Base-by-base conservation (phyloP, 1,140 invertebrate species). In the Archivesica marissinica region DNA sequence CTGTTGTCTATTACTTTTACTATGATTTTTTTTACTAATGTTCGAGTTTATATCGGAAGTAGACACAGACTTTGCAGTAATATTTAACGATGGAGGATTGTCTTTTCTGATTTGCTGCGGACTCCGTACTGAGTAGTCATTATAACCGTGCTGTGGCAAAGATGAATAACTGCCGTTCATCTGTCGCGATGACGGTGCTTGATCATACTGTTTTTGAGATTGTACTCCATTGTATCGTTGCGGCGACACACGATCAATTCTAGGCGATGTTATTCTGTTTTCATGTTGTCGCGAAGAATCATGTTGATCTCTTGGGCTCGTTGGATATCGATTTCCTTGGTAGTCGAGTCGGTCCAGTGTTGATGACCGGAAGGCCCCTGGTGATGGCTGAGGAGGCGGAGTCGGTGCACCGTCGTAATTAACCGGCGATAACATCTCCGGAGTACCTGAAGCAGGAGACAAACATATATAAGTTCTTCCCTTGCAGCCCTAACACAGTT, bases 351-450 rank as follows among this genome's bases (percentile, higher is more conserved):
- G 30, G 23, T 44, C 50, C 20, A 25, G 80, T 3, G 89, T 86
- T 15, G 86, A 83, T 11, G 88, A 86, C 38, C 81, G 75, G 74
- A 91, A 92, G 4, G 92, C 92, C 47, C 92, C 89, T 30, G 92
- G 92, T 13, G 92, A 93, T 11, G 92, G 92, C 72, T 92, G 91
- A 23, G 92, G 92, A 17, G 92, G 92, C 20, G 92, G 92, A 4
- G 92, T 92, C 2, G 92, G 91, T 4, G 91, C 90, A 30, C 81
- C 86, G 80, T 92, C 92, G 64, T 82, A 89, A 75, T 89, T 89
- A 0, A 90, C 86, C 17, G 92, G 92, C 9, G 92, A 93, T 56
- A 93, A 72, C 92, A 93, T 92, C 77, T 93, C 92, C 52, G 92
- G 92, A 20, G 91, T 93, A 28, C 90, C 92, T 93, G 78, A 0